Percentiles rank a stretch among this genome's conserved stretches.
Conservation (phyloP, 2,113 vertebrate genomes). For the Lucifuga dentata region DNA sequence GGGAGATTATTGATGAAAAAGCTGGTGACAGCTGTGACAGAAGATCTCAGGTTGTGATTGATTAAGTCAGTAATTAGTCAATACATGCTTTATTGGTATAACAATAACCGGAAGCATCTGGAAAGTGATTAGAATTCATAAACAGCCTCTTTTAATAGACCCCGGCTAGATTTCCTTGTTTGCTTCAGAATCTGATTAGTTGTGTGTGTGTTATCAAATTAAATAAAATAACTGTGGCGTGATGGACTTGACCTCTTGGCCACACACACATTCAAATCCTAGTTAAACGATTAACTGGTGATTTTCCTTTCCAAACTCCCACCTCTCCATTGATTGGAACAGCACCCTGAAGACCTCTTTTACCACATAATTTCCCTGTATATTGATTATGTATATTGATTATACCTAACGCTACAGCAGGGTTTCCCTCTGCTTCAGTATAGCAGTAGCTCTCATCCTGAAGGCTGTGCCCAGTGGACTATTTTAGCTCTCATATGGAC, state of each 20-base stretch:
- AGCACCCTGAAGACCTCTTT: constrained; percentile 74
- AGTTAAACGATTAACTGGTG: constrained; percentile 67
- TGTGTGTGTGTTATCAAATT: constrained; percentile 2
- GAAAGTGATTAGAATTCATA: constrained; percentile 15
- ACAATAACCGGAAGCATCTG: neutral
- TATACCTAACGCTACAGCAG: constrained; percentile 71
- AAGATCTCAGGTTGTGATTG: constrained; percentile 57
- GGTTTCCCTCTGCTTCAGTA: constrained; percentile 31
- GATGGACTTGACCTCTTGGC: constrained; percentile 62
- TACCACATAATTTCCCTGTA: constrained; percentile 82
- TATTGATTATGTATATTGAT: constrained; percentile 85
- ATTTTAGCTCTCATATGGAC: constrained; percentile 30
- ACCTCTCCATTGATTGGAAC: constrained; percentile 77
- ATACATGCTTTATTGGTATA: constrained; percentile 25
- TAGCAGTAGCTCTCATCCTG: constrained; percentile 55
- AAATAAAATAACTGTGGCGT: constrained; percentile 27
- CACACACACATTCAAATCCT: constrained; percentile 71
- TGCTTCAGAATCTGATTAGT: neutral
- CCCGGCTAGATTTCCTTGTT: constrained; percentile 10
- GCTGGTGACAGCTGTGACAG: constrained; percentile 56
- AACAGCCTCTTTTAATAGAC: neutral
- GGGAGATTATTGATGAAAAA: constrained; percentile 41
- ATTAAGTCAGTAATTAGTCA: constrained; percentile 58
- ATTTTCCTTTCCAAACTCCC: constrained; percentile 72
- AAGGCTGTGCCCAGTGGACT: constrained; percentile 53